phyloP scores from a whole-genome alignment of 1,140 invertebrate species.

The Lordiphosa mommai region DNA sequence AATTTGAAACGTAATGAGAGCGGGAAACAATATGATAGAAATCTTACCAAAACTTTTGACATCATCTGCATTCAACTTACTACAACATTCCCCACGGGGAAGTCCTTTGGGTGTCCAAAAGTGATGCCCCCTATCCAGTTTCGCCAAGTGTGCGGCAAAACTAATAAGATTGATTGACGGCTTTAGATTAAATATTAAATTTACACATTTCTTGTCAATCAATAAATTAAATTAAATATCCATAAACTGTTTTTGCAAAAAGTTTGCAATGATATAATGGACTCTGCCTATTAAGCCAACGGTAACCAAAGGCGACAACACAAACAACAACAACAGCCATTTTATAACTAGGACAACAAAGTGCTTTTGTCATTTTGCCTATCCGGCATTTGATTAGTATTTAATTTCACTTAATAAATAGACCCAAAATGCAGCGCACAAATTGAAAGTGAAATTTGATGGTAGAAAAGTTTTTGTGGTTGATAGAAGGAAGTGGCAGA shows the following conservation, averaged over 20 bases:
- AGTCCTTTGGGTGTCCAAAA: no score
- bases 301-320: conserved; percentile 12
- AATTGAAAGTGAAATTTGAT: conserved; percentile 3
- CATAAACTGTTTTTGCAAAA: conserved; percentile 1
- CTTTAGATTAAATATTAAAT: no score
- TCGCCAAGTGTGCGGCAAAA: no score
- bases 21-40: no score
- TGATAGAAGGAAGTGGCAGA: neutral
- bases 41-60: no score
- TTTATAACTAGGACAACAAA: conserved; percentile 4
- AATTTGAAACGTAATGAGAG: no score
- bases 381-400: conserved; percentile 32
- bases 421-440: conserved; percentile 8
- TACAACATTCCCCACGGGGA: no score
- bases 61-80: no score
- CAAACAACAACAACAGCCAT: neutral
- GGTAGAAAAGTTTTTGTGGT: neutral
- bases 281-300: conserved; percentile 6
- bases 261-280: conserved; percentile 14
- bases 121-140: no score
- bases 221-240: neutral
- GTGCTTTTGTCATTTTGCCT: conserved; percentile 28
- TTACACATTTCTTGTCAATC: no score
- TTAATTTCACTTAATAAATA: conserved; percentile 35
- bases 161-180: no score